Conservation (phyloP, 2,888 invertebrate genomes). For the Chymomyza caudatula region DNA sequence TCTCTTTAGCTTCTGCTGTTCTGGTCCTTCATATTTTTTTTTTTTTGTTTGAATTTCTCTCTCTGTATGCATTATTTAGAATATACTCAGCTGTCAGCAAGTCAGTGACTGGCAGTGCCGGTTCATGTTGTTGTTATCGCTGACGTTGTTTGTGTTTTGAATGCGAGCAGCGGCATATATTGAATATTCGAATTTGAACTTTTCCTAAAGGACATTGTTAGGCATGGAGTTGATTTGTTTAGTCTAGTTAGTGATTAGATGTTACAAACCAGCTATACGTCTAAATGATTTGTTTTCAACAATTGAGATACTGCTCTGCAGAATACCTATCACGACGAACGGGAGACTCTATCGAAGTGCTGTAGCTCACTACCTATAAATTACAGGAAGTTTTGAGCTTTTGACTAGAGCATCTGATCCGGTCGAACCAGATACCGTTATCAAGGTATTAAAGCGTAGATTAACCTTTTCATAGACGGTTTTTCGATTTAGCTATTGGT, state of each 20-base stretch:
- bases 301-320: neutral
- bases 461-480: no score
- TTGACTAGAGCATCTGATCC: no score
- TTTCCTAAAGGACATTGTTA: neutral
- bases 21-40: slow-evolving; percentile 27
- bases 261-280: neutral
- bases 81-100: slow-evolving; percentile 71
- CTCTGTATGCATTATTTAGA: slow-evolving; percentile 64
- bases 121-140: neutral
- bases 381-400: no score
- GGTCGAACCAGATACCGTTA: no score
- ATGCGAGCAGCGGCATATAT: neutral
- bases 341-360: no score
- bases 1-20: slow-evolving; percentile 15
- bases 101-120: slow-evolving; percentile 50
- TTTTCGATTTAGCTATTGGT: no score
- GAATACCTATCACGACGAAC: no score
- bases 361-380: no score
- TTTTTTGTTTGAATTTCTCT: neutral
- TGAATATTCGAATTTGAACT: neutral
- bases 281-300: neutral
- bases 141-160: neutral
- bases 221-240: neutral
- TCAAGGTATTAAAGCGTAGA: no score
- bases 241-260: neutral